Percentiles rank a stretch among this genome's conserved stretches.
These are phyloP conservation scores for Leptogaster cylindrica DNA, from an alignment of 2,888 invertebrate species.

Conservation along the genomic window DNA sequence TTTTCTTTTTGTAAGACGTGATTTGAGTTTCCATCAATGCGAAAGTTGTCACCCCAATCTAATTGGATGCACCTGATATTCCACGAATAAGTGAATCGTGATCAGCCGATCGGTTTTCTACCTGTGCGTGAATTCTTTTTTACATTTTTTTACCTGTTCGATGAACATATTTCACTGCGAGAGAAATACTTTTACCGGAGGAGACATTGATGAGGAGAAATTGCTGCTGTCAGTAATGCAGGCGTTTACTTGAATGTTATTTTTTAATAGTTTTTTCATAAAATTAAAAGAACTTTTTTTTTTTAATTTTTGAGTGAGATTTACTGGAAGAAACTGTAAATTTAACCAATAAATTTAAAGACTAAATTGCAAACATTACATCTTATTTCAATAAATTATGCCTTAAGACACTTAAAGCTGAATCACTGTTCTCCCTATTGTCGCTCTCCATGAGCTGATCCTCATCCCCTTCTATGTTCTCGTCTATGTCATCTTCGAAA, in stretches of 20 bases:
- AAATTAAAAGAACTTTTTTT: no score
- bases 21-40: background rate
- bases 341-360: no score
- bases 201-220: conserved; percentile 14
- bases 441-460: no score
- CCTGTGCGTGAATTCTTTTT: conserved; percentile 18
- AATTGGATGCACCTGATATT: conserved; percentile 35
- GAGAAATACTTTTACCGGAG: conserved; percentile 11
- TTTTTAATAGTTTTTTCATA: no score
- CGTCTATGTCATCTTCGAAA: no score
- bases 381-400: background rate
- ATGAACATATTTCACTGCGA: conserved; percentile 18
- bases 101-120: conserved; percentile 25
- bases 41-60: conserved; percentile 33
- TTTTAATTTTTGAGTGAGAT: no score
- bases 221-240: no score
- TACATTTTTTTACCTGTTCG: conserved; percentile 5
- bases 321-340: no score
- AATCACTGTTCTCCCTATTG: background rate
- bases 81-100: conserved; percentile 25
- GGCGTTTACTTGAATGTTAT: no score
- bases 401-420: background rate
- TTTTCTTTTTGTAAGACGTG: background rate
- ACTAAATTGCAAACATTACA: background rate
- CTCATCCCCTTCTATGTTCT: conserved; percentile 41